phyloP scores from a whole-genome alignment of 1,140 invertebrate species.

The Leptinotarsa lineolata region DNA sequence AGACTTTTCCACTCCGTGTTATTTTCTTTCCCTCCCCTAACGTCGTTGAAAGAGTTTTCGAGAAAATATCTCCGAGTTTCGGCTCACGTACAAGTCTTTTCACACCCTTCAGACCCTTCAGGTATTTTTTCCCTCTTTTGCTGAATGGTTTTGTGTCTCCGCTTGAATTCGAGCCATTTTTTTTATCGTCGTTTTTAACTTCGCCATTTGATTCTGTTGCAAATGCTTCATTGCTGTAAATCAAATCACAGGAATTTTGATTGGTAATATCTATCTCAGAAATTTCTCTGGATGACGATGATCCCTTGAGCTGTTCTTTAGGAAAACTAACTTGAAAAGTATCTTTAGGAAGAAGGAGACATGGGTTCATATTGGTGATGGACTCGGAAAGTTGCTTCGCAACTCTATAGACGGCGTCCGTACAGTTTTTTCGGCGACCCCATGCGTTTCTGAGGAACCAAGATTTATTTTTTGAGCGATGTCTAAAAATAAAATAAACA shows the following conservation, averaged over 20 bases:
- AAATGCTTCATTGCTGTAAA: constrained; percentile 9
- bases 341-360: constrained; percentile 21
- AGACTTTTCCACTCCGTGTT: neutral
- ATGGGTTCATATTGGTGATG: constrained; percentile 21
- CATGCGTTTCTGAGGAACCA: constrained; percentile 36
- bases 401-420: constrained; percentile 27
- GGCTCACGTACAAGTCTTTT: neutral
- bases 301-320: neutral
- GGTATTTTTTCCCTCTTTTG: neutral
- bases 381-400: constrained; percentile 24
- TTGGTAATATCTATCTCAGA: neutral
- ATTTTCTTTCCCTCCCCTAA: neutral
- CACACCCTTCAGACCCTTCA: neutral
- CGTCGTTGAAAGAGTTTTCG: neutral
- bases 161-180: neutral
- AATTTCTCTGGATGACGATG: neutral
- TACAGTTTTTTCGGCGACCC: constrained; percentile 28
- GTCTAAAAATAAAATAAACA: constrained; percentile 13
- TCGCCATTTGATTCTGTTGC: neutral
- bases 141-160: neutral
- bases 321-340: constrained; percentile 27
- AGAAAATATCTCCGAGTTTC: neutral
- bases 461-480: constrained; percentile 25
- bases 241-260: constrained; percentile 19
- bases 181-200: neutral